Base-by-base conservation (phyloP, 1,140 invertebrate genomes). In the Piezodorus guildinii region DNA sequence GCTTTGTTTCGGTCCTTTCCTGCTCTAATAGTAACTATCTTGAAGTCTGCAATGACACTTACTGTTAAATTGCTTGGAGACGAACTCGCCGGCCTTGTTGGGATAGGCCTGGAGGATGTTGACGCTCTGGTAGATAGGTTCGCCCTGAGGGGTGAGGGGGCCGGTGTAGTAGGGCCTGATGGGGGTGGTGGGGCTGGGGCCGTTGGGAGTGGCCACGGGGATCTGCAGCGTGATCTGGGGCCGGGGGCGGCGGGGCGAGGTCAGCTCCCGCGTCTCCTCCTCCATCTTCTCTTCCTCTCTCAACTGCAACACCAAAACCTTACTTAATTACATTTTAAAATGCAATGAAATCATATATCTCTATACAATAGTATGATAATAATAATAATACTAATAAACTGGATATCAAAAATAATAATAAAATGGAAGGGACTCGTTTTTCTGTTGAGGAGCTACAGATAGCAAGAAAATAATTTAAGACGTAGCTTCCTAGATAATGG, bases 61-160 rank as follows among this genome's bases (percentile, higher is more conserved):
- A 3, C 84, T 85, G 61, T 83, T 82, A 65, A 88, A 85, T 66
- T 87, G 85, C 61, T 85, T 82, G 69, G 86, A 85, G 74, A 88
- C 81, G 70, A 86, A 88, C 49, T 85, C 83, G 8, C 83, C 83
- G 0, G 84, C 83, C 60, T 82, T 85, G 63, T 79, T 82, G 0
- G 80, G 74, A 66, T 85, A 83, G 65, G 83, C 75, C 45, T 81
- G 71, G n/a, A 77, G 73, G 61, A 81, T 79, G 4, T 77, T 60
- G 77, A 77, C 0, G 74, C 76, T 72, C 60, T 49, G 63, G 25
- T 46, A 62, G 76, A 74, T 14, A 73, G 77, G 65, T 74, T 71
- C 16, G 72, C 74, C 15, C 74, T 67, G 73, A 71, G 60, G 74
- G 72, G 14, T 76, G 75, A 63, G 0, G 76, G 75, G 2, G 71